Base-by-base conservation (phyloP, 2,113 vertebrate species). In the Prochilodus magdalenae region DNA sequence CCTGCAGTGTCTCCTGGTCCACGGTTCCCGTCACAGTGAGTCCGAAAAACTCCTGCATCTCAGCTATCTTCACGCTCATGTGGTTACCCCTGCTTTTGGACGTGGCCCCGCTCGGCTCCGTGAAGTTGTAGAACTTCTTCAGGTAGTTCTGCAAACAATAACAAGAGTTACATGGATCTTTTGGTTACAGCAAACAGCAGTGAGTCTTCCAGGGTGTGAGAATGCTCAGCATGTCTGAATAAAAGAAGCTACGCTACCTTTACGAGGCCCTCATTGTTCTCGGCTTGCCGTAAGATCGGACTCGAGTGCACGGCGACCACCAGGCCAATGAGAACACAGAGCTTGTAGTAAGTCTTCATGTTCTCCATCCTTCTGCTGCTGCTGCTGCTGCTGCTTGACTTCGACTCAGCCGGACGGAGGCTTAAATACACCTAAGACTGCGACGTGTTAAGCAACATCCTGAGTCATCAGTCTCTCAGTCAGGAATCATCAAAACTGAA, bases 31-130 rank as follows among this genome's bases (percentile, higher is more conserved):
- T 96, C 84, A 95, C 89, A 20, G 92, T 36, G 27, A 97, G 71
- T 0, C 94, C 92, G 24, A 95, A 93, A 73, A 94, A 96, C 79
- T 86, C 80, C 84, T 96, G 95, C 95, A 70, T 70, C 33, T 70
- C 66, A 86, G 75, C 93, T 12, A 95, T 86, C 86, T 94, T 95
- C 53, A 69, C 6, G 20, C 18, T 80, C 77, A 87, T 24, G 4
- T 49, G 29, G 75, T 24, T 76, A 16, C 20, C 0, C 5, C 70
- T n/a, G 36, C 66, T 24, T 55, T 44, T 22, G 13, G 33, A 62
- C 12, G 18, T 2, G 6, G 20, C 1, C 8, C 33, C 18, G 4
- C 75, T 82, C 1, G 85, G 8, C 8, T 69, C 69, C 0, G 77
- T 88, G 55, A 88, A 51, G 75, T 87, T 80, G 67, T 86, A 90